Percentiles rank a stretch among this genome's conserved stretches.
phyloP scores from a whole-genome alignment of 2,113 vertebrate genomes.

The Sceloporus undulatus region DNA sequence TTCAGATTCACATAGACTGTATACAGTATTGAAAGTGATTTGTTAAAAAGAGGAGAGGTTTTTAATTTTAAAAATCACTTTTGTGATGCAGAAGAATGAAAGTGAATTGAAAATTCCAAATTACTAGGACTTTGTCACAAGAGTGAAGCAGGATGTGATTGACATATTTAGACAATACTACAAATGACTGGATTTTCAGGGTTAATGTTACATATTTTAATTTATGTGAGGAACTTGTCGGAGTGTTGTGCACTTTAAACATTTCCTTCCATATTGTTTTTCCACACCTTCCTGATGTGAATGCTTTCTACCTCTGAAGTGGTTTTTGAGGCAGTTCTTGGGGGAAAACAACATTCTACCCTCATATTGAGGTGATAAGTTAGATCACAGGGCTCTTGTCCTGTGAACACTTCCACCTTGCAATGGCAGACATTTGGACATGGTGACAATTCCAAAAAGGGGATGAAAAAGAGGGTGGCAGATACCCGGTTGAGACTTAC shows the following conservation, averaged over 20 bases:
- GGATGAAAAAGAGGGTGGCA: background rate
- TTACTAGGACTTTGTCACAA: background rate
- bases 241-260: background rate
- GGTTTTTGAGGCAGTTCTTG: background rate
- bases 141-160: background rate
- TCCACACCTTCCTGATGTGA: background rate
- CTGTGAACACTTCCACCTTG: background rate
- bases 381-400: background rate
- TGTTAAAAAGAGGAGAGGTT: background rate
- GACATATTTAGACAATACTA: background rate
- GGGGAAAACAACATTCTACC: background rate
- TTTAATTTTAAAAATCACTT: background rate
- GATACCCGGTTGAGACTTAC: background rate
- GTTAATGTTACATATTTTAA: background rate
- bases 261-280: background rate
- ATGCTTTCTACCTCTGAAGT: background rate
- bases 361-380: background rate
- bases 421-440: background rate
- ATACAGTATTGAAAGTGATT: background rate
- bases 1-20: background rate
- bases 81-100: background rate
- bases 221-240: background rate
- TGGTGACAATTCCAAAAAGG: background rate
- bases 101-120: background rate
- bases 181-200: background rate